Conservation (phyloP, 23 tunicate species). For the Trididemnum miniatum region DNA sequence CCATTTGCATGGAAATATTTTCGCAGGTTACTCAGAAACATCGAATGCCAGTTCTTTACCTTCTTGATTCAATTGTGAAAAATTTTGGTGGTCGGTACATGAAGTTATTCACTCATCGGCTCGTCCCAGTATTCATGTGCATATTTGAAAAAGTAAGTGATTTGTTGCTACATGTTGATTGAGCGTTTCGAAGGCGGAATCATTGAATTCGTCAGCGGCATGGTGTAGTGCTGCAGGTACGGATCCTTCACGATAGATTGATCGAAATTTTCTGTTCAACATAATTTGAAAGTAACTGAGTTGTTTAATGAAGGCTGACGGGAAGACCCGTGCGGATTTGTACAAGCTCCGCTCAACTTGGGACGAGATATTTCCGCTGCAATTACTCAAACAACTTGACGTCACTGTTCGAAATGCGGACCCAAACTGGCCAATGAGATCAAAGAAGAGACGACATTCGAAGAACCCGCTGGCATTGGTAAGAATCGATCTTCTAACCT, state of each 20-base stretch:
- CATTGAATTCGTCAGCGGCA: too few species aligned
- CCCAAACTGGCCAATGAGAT: constrained; percentile 77
- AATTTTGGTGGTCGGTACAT: constrained; percentile 73
- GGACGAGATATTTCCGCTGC: constrained; percentile 56
- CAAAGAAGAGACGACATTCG: constrained; percentile 20
- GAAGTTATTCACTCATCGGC: constrained; percentile 59
- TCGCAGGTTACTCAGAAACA: constrained; percentile 60
- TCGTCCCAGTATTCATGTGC: constrained; percentile 47
- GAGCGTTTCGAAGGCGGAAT: too few species aligned
- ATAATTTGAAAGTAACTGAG: too few species aligned
- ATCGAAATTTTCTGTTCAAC: too few species aligned
- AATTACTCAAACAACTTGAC: constrained; percentile 57
- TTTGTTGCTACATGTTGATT: too few species aligned
- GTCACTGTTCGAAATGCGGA: constrained; percentile 48
- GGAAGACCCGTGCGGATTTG: constrained; percentile 68
- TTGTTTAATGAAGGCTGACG: constrained; percentile 71
- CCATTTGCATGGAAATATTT: too few species aligned
- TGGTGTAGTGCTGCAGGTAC: too few species aligned
- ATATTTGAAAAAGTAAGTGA: constrained; percentile 76
- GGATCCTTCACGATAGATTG: too few species aligned
- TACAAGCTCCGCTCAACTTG: constrained; percentile 79
- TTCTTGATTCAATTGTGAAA: constrained; percentile 88
- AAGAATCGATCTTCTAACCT: too few species aligned
- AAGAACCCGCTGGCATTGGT: constrained; percentile 44
- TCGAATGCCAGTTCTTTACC: constrained; percentile 70